Base-by-base conservation (phyloP, 2,888 invertebrate genomes). In the Diaperis boleti region DNA sequence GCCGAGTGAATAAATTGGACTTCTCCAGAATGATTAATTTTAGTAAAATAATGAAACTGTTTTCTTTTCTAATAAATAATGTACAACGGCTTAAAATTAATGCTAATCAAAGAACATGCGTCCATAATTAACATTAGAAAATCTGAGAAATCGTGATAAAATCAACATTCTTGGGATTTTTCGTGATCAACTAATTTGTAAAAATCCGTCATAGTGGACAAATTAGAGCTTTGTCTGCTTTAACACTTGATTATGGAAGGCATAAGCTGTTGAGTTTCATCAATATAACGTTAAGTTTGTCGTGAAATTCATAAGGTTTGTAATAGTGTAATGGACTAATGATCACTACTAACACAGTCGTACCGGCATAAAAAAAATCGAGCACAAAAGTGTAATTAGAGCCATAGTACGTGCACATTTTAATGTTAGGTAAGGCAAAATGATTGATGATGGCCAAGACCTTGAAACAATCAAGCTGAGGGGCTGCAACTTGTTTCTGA, bases 381-480 rank as follows among this genome's bases (percentile, higher is more conserved):
- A 56, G 14, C 20, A 59, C 47, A 59, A 59, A 59, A 59, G 59
- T 59, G 49, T 59, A 59, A 59, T 59, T 59, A 59, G 59, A 59
- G 59, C 26, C 47, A 39, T 59, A 49, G 59, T 47, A 59, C 47
- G 59, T 59, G 59, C 59, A 59, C 59, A 59, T 47, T 59, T 56
- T 39, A 15, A 55, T 55, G 47, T 59, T 59, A 59, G 47, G 59
- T 49, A 47, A 59, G 49, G 49, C 59, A 59, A 49, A 49, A 29
- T 57, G 59, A 59, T 59, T 59, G 59, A 59, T 59, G 59, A 59
- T 29, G 59, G 20, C 7, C 39, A 26, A 17, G 59, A 29, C 59
- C 56, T 56, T 56, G 56, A 56, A 45, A 45, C 56, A 56, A 56
- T 45, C 56, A 56, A 52, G 52, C 55, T 55, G 31, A 31, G 59